Conservation (phyloP, 2,888 invertebrate genomes). For the Therioaphis trifolii region DNA sequence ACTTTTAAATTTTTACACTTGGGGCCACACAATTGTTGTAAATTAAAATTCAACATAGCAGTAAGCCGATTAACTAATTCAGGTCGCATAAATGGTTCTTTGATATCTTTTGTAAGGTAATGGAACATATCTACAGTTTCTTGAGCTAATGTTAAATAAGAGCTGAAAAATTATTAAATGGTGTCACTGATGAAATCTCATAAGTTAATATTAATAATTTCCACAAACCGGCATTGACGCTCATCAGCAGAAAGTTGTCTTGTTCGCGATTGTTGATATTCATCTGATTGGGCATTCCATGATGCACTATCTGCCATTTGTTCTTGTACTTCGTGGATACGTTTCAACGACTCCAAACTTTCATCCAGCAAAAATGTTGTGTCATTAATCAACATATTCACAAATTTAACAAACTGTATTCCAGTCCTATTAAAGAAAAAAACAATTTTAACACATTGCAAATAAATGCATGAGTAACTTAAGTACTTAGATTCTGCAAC, state of each 20-base stretch:
- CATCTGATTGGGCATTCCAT: conserved; percentile 77
- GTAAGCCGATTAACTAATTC: conserved; percentile 94
- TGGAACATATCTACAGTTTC: conserved; percentile 99
- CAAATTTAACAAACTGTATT: conserved; percentile 94
- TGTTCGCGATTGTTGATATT: conserved; percentile 80
- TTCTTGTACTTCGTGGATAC: conserved; percentile 83
- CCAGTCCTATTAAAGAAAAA: conserved; percentile 75
- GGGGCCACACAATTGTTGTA: conserved; percentile 94
- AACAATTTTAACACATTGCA: neutral
- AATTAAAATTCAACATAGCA: conserved; percentile 98
- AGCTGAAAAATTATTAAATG: conserved; percentile 70
- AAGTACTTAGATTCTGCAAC: conserved; percentile 83
- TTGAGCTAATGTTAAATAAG: conserved; percentile 89
- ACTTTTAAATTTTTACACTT: conserved; percentile 84
- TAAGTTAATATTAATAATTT: neutral
- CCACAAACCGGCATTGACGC: conserved; percentile 76
- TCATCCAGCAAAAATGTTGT: conserved; percentile 97
- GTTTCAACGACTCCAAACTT: conserved; percentile 88
- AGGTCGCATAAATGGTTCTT: conserved; percentile 92
- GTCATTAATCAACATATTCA: conserved; percentile 98
- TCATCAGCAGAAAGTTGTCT: conserved; percentile 87
- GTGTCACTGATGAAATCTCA: neutral
- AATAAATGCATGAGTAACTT: neutral
- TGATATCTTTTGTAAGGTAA: conserved; percentile 93
- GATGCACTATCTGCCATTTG: conserved; percentile 78